phyloP scores from a whole-genome alignment of 2,797 vertebrate genomes.

The Myripristis murdjan region DNA sequence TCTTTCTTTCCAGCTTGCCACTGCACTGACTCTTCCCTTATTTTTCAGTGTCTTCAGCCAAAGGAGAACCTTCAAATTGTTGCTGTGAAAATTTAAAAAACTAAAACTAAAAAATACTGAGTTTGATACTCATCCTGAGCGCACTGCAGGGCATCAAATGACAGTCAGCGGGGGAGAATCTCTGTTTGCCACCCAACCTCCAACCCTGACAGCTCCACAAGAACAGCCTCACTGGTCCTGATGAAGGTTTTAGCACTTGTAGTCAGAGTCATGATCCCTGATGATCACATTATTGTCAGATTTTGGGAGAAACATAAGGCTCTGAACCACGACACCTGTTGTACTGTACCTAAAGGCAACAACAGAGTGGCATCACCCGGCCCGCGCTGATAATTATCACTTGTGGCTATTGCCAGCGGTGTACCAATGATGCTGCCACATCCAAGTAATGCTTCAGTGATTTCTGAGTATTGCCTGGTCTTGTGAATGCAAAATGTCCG shows the following conservation, averaged over 20 bases:
- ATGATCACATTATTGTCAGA: conserved; percentile 15
- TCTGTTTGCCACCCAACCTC: conserved; percentile 2
- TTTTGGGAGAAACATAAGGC: background rate
- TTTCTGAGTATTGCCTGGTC: conserved; percentile 30
- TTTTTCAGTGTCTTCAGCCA: background rate
- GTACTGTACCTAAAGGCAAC: conserved; percentile 50
- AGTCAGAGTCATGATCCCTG: conserved; percentile 21
- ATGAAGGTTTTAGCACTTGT: conserved; percentile 17
- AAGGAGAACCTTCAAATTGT: background rate
- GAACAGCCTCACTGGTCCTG: conserved; percentile 21
- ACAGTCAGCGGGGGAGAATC: background rate
- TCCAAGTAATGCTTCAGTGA: conserved; percentile 54
- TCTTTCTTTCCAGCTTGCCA: background rate
- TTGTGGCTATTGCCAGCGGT: conserved; percentile 45
- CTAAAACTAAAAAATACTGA: conserved; percentile 28
- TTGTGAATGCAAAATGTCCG: conserved; percentile 31
- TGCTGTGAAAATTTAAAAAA: background rate
- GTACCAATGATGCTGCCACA: conserved; percentile 22
- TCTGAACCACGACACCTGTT: conserved; percentile 64
- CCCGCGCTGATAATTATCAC: conserved; percentile 65
- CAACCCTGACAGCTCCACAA: conserved; percentile 37
- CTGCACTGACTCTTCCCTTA: background rate
- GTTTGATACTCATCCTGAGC: conserved; percentile 25
- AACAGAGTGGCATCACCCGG: conserved; percentile 31
- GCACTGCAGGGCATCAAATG: conserved; percentile 39